Evolutionary conservation across 2,888 invertebrate genomes (phyloP).

Genomic region (Lithophane socia): DNA sequence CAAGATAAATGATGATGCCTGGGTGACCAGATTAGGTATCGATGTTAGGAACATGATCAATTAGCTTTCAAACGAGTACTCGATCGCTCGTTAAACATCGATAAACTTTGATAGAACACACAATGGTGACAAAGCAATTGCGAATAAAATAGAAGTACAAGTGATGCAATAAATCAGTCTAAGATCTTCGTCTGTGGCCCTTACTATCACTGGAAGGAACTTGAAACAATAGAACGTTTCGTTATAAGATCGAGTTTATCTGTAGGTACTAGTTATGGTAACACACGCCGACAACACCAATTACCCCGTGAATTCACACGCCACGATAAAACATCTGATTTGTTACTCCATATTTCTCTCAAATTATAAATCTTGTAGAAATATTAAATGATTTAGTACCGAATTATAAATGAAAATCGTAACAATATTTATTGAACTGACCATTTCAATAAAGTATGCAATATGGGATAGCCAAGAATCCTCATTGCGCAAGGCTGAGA

Average conservation of each 20-base stretch:
- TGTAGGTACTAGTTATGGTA: slow-evolving; percentile 9
- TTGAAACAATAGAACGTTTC: slow-evolving; percentile 38
- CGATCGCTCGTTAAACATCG: slow-evolving; percentile 40
- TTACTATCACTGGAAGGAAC: slow-evolving; percentile 23
- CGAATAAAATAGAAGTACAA: not conserved
- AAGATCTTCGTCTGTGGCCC: not conserved
- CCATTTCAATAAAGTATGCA: slow-evolving; percentile 52
- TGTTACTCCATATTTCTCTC: slow-evolving; percentile 23
- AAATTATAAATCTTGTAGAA: slow-evolving; percentile 31
- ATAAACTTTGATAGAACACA: slow-evolving; percentile 32
- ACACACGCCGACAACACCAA: slow-evolving; percentile 25
- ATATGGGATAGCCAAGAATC: slow-evolving; percentile 51
- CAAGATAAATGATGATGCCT: slow-evolving; percentile 54
- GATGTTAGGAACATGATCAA: slow-evolving; percentile 28
- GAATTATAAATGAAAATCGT: slow-evolving; percentile 45
- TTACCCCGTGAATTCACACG: slow-evolving; percentile 44
- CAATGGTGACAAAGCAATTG: slow-evolving; percentile 19
- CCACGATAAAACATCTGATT: slow-evolving; percentile 15
- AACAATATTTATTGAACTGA: slow-evolving; percentile 57
- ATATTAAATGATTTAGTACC: slow-evolving; percentile 38
- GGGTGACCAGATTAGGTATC: slow-evolving; percentile 50
- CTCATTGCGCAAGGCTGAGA: slow-evolving; percentile 55
- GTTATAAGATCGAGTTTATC: slow-evolving; percentile 17
- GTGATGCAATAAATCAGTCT: slow-evolving; percentile 25
- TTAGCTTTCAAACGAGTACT: slow-evolving; percentile 32